phyloP scores from a whole-genome alignment of 2,888 invertebrate genomes.

The Dinocampus coccinellae region DNA sequence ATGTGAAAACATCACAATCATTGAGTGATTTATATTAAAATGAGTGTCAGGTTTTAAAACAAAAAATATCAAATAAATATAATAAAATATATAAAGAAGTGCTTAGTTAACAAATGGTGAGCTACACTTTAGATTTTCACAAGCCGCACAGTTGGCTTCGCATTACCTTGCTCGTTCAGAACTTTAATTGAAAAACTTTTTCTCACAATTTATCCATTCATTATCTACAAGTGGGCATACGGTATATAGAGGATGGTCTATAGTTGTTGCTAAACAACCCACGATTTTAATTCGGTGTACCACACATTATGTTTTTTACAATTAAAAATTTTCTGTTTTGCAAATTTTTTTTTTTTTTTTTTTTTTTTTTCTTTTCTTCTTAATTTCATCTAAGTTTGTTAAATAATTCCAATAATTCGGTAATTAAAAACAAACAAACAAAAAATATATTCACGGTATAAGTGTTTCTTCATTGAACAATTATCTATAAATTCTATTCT shows the following conservation, averaged over 20 bases:
- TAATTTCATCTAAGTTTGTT: background rate
- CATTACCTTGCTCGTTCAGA: slow-evolving; percentile 29
- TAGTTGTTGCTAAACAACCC: slow-evolving; percentile 41
- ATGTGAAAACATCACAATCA: no score
- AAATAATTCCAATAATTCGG: no score
- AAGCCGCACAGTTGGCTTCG: background rate
- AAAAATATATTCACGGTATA: no score
- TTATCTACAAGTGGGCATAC: slow-evolving; percentile 50
- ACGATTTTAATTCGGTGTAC: slow-evolving; percentile 14
- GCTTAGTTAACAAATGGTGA: slow-evolving; percentile 20
- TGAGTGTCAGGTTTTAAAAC: background rate
- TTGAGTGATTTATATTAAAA: slow-evolving; percentile 43
- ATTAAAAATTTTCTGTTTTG: background rate
- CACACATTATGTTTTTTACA: background rate
- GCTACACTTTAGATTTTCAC: background rate
- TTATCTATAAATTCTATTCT: no score
- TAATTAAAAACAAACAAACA: no score
- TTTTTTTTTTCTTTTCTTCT: background rate
- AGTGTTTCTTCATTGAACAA: background rate
- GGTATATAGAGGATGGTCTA: slow-evolving; percentile 7
- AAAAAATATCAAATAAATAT: background rate
- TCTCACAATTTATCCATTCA: slow-evolving; percentile 59
- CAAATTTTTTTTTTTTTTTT: background rate
- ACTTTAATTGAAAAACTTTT: slow-evolving; percentile 66
- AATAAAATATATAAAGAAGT: background rate